Evolutionary conservation across 23 tunicate species (phyloP).

Genomic region (Trididemnum miniatum): DNA sequence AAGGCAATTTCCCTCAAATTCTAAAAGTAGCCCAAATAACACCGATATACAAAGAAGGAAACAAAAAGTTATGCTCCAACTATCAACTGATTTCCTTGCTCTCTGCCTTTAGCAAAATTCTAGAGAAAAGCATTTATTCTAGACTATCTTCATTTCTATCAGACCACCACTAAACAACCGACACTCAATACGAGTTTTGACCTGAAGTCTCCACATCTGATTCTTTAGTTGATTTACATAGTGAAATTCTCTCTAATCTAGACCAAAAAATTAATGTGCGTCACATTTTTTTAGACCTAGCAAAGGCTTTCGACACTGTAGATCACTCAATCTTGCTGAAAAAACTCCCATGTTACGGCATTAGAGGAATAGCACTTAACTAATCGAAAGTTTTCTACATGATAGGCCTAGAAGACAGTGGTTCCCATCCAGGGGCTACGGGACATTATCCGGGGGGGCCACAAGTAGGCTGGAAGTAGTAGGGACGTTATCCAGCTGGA

Average conservation of each 20-base stretch:
- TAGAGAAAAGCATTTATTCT: not conserved
- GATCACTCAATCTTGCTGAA: no score
- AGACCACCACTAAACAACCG: not conserved
- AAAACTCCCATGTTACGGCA: no score
- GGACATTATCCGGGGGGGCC: no score
- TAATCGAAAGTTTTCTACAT: not conserved
- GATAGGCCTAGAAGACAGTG: no score
- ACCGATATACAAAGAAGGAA: not conserved
- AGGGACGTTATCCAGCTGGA: no score
- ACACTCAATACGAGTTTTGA: not conserved
- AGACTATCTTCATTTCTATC: not conserved
- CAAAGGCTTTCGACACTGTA: no score
- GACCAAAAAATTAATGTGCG: no score
- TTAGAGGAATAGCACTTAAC: not conserved
- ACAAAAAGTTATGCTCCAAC: not conserved
- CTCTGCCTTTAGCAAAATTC: not conserved
- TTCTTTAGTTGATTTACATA: not conserved
- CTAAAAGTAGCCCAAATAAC: not conserved
- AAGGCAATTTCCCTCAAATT: not conserved
- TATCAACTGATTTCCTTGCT: not conserved
- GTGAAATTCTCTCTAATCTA: not conserved
- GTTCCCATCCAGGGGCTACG: no score
- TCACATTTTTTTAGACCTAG: no score
- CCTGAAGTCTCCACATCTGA: not conserved
- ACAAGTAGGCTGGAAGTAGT: no score